These are phyloP conservation scores for Drepana arcuata DNA, from an alignment of 1,140 invertebrate genomes.

Conservation along the genomic window DNA sequence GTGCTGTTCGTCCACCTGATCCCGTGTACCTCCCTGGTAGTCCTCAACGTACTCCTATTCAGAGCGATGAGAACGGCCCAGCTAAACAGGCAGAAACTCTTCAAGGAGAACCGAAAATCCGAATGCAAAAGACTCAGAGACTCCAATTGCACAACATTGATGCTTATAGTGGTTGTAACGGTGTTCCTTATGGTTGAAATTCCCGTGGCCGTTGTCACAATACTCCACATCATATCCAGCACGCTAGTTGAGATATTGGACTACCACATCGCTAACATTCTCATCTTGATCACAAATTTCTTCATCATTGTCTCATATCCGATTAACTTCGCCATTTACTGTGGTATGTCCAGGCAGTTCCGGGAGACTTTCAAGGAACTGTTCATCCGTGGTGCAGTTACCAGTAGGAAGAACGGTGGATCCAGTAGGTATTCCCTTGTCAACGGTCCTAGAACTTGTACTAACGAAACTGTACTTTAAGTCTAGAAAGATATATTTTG, in stretches of 20 bases:
- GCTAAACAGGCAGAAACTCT: conserved; percentile 82
- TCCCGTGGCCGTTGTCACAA: conserved; percentile 89
- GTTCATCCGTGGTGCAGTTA: conserved; percentile 78
- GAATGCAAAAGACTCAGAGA: conserved; percentile 88
- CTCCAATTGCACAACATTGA: conserved; percentile 93
- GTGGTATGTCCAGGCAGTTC: conserved; percentile 95
- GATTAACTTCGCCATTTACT: conserved; percentile 96
- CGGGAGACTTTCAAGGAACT: conserved; percentile 93
- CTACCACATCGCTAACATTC: conserved; percentile 85
- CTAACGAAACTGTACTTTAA: conserved; percentile 87
- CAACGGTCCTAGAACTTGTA: conserved; percentile 84
- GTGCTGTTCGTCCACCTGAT: conserved; percentile 92
- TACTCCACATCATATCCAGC: conserved; percentile 87
- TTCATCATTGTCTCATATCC: conserved; percentile 93
- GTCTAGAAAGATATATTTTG: conserved; percentile 13
- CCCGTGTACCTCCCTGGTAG: conserved; percentile 90
- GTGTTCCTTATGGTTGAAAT: conserved; percentile 94
- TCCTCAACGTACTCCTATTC: conserved; percentile 91
- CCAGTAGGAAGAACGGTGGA: conserved; percentile 75
- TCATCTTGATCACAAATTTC: conserved; percentile 92
- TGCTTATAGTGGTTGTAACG: conserved; percentile 95
- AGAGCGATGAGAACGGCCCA: conserved; percentile 87
- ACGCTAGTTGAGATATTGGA: conserved; percentile 81
- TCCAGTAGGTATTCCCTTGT: conserved; percentile 84
- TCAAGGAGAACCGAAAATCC: conserved; percentile 87